Percentiles rank a stretch among this genome's conserved stretches.
Evolutionary conservation across 2,797 vertebrate species (phyloP).

Genomic region (Eleutherodactylus coqui): DNA sequence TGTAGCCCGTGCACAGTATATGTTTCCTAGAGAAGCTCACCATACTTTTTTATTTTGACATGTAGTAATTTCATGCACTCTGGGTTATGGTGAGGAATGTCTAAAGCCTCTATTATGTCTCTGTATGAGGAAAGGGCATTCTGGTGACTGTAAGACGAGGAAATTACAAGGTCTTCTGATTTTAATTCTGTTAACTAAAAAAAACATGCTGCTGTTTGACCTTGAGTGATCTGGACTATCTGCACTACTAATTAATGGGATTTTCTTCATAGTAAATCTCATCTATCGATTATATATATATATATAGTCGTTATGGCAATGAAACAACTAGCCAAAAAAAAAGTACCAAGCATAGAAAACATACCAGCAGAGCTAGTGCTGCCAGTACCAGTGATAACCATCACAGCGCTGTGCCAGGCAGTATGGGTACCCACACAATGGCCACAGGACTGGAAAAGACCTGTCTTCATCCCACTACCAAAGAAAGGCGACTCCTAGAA

Average conservation of each 20-base stretch:
- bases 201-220: neutral
- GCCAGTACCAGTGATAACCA: too few species aligned
- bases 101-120: conserved; percentile 42
- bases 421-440: too few species aligned
- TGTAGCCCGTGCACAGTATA: conserved; percentile 28
- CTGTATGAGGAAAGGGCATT: conserved; percentile 42
- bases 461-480: too few species aligned
- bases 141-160: neutral
- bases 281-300: too few species aligned
- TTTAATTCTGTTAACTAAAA: conserved; percentile 28
- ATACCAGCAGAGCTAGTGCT: too few species aligned
- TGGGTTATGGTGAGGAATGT: conserved; percentile 51
- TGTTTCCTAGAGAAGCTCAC: conserved; percentile 26
- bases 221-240: neutral
- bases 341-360: too few species aligned
- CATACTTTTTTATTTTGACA: conserved; percentile 52
- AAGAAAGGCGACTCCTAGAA: too few species aligned
- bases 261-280: neutral
- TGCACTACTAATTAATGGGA: neutral
- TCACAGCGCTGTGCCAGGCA: too few species aligned
- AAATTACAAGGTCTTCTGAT: conserved; percentile 1
- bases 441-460: too few species aligned
- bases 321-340: too few species aligned
- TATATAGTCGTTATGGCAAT: too few species aligned
- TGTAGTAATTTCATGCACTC: conserved; percentile 56